Base-by-base conservation (phyloP, 2,797 vertebrate genomes). In the Lacerta bilineata region DNA sequence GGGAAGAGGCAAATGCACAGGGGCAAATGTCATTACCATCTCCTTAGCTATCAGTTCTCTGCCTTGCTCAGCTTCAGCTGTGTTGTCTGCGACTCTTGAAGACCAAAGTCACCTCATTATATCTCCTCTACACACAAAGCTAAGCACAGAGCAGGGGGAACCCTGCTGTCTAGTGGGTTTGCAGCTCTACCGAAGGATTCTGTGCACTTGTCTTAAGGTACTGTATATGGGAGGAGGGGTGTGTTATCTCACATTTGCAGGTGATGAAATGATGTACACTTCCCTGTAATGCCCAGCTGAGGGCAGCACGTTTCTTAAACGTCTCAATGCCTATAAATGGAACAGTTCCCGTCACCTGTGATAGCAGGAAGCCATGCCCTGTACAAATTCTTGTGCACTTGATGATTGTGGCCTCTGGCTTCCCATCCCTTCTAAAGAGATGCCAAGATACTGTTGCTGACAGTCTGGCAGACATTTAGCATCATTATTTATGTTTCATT, bases 381-480 rank as follows among this genome's bases (percentile, higher is more conserved):
- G 25, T 76, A 76, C 43, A 81, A 55, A 85, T 76, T 41, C 36
- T 79, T 36, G 6, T 39, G 41, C 27, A 11, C n/a, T 78, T 43
- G 71, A 13, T 61, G 33, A 74, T 59, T 76, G 1, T 27, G 59
- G n/a, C 41, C 3, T 84, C 61, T 64, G 61, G 61, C 5, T 64
- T 64, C 50, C 25, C 55, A 20, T 87, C 41, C 6, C 29, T 81
- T 87, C 43, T 80, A 41, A 66, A 69, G 50, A 15, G 75, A 64
- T 80, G 61, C 68, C 29, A 64, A 59, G 27, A 43, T 39, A 64
- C 25, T 55, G 3, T 90, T 41, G 33, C 46, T 87, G 76, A 69
- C 86, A 82, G 59, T 27, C 43, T 87, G 76, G 77, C 86, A 82
- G 59, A 33, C 43, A 55, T 66, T 89, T 75, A 55, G 41, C 5